These are phyloP conservation scores for Mastigias papua DNA, from an alignment of 30 jellyfish, hydroid and myxozoan genomes.

Conservation along the genomic window DNA sequence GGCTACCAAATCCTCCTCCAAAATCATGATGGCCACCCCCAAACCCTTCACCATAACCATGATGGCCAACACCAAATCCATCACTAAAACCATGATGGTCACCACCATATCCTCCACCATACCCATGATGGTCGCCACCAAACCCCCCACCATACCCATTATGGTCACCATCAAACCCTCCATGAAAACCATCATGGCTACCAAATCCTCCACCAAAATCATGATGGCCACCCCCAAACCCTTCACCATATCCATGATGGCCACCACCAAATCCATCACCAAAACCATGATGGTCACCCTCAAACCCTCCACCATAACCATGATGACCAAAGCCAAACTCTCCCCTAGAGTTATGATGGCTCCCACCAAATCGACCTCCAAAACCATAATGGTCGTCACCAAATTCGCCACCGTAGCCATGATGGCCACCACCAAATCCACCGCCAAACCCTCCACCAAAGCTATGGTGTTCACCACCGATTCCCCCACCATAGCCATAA, in stretches of 20 bases:
- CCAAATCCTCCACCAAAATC: slow-evolving; percentile 54
- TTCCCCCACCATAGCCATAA: slow-evolving; percentile 39
- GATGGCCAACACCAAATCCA: slow-evolving; percentile 52
- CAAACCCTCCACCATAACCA: slow-evolving; percentile 49
- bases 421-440: slow-evolving; percentile 55
- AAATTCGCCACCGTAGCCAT: slow-evolving; percentile 44
- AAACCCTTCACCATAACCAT: slow-evolving; percentile 21
- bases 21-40: slow-evolving; percentile 15
- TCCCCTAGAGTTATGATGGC: slow-evolving; percentile 22
- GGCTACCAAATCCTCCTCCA: slow-evolving; percentile 35
- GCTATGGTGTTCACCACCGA: slow-evolving; percentile 44
- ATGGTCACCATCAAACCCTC: slow-evolving; percentile 47
- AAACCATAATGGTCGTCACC: slow-evolving; percentile 46
- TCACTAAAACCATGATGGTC: slow-evolving; percentile 30
- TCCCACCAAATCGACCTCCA: slow-evolving; percentile 66
- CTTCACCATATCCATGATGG: slow-evolving; percentile 54
- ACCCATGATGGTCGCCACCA: slow-evolving; percentile 46
- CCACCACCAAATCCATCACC: slow-evolving; percentile 70
- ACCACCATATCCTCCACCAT: slow-evolving; percentile 33
- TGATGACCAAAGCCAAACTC: slow-evolving; percentile 31
- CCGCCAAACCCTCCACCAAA: slow-evolving; percentile 36
- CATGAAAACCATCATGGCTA: slow-evolving; percentile 48
- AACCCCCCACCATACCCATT: slow-evolving; percentile 56
- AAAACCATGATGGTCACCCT: slow-evolving; percentile 33
- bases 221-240: slow-evolving; percentile 45